Evolutionary conservation across 2,113 vertebrate species (phyloP), one percentile per base, ranked within the genome.

Genomic region (Notarius quadriscutis): DNA sequence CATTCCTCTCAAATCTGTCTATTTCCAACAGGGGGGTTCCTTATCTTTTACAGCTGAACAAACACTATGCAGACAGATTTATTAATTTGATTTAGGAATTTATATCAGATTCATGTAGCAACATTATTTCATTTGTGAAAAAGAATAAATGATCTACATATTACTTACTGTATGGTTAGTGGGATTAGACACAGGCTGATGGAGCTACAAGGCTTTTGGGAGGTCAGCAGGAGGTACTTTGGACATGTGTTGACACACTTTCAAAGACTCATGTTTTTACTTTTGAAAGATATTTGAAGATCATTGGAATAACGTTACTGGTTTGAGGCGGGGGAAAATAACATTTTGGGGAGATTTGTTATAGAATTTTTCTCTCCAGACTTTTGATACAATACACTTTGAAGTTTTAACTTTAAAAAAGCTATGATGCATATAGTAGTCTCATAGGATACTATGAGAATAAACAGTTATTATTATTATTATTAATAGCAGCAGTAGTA

Each of bases 1-100:
- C 88, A 92, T 92, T 92, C 83, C 79, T 89, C 86, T 80, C 63
- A 85, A 22, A 86, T 91, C 85, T 90, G 79, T 89, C 60, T 88
- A 83, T 85, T 89, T n/a, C 80, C 77, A 50, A 83, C 87, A 90
- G 77, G 9, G 86, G 88, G 57, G 55, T 41, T n/a, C 78, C 91
- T 92, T 93, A 92, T 92, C 91, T 90, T 69, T 41, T 41, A 77
- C 77, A 86, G 60, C 55, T 41, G 51, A 65, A 84, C 77, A 77
- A 55, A 83, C 63, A 50, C 14, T 18, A 69, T 72, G 63, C 57
- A 83, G 81, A 87, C 86, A 71, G 41, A 88, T 88, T 84, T 84
- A 55, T 27, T 50, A 69, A 67, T n/a, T 11, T 67, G 25, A 12
- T 67, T 67, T 67, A n/a, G 63, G 62, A 67, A 67, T 67, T 67